Base-by-base conservation (phyloP, 2,113 vertebrate genomes). In the Cynocephalus volans region DNA sequence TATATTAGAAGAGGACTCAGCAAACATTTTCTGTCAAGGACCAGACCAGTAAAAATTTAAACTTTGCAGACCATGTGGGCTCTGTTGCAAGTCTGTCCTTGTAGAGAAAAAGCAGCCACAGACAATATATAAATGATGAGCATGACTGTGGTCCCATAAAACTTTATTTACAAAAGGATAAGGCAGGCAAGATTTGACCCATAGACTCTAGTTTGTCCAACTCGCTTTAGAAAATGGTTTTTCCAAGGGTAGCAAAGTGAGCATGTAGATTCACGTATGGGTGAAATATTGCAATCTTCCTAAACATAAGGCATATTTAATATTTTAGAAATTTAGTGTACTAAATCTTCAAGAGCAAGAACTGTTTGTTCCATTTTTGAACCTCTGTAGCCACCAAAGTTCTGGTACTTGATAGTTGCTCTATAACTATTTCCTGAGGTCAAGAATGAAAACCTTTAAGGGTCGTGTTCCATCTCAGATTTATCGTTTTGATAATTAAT, bases 11-110 rank as follows among this genome's bases (percentile, higher is more conserved):
- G 3, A 41, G 41, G 41, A 41, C 41, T 41, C 24, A 94, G 48
- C 26, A 72, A 94, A 67, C 41, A 65, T 62, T 94, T 77, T 93
- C 76, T 83, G 50, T 88, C 10, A 84, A 94, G 31, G 26, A 28
- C 21, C 13, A 80, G 41, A 41, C 21, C 21, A 85, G 41, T 62
- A 92, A 60, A 36, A 72, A 62, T 92, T 76, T 50, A 70, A 7
- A 75, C 26, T 80, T 69, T 65, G 1, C 31, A 72, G 86, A 24
- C 50, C 7, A 8, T 82, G 1, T 52, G 36, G 8, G 41, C 36
- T 90, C 48, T 91, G 19, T 65, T 69, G 23, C 24, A 92, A 19
- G 24, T 83, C 8, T 19, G 26, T 8, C 8, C 45, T 81, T 33
- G 10, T 67, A 62, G 60, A 18, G 23, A 54, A 85, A 86, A 94